Conservation (phyloP, 2,797 vertebrate species). For the Ambastaia sidthimunki region DNA sequence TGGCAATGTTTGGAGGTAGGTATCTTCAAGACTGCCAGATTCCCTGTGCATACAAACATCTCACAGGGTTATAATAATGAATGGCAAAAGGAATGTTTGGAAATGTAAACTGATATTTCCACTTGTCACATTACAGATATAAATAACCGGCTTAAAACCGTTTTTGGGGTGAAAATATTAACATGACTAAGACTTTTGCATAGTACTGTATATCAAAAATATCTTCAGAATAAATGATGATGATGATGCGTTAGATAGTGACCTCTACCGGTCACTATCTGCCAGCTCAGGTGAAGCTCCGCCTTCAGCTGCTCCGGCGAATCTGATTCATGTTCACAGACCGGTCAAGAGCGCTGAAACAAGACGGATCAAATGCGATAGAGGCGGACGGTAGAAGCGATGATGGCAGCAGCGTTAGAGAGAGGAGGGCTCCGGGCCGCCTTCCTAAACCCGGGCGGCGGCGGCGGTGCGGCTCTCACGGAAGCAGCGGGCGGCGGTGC, state of each 20-base stretch:
- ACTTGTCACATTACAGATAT: too few relatives aligned
- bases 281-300: neutral
- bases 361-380: neutral
- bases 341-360: neutral
- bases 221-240: too few relatives aligned
- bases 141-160: too few relatives aligned
- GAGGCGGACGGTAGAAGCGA: conserved; percentile 64
- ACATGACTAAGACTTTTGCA: too few relatives aligned
- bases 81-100: too few relatives aligned
- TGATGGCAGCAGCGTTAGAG: conserved; percentile 83
- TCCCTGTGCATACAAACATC: too few relatives aligned
- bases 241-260: neutral
- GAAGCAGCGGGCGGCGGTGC: conserved; percentile 69
- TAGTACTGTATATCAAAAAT: too few relatives aligned
- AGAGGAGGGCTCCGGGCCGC: conserved; percentile 81
- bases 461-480: conserved; percentile 70
- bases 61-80: too few relatives aligned
- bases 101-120: too few relatives aligned
- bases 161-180: too few relatives aligned
- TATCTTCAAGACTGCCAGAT: too few relatives aligned
- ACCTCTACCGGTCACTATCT: neutral
- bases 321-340: conserved; percentile 3
- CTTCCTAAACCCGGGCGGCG: conserved; percentile 79
- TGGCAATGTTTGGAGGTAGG: too few relatives aligned
- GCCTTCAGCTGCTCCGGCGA: neutral